Conservation (phyloP, 2,113 vertebrate species). For the Sylvilagus bachmani region DNA sequence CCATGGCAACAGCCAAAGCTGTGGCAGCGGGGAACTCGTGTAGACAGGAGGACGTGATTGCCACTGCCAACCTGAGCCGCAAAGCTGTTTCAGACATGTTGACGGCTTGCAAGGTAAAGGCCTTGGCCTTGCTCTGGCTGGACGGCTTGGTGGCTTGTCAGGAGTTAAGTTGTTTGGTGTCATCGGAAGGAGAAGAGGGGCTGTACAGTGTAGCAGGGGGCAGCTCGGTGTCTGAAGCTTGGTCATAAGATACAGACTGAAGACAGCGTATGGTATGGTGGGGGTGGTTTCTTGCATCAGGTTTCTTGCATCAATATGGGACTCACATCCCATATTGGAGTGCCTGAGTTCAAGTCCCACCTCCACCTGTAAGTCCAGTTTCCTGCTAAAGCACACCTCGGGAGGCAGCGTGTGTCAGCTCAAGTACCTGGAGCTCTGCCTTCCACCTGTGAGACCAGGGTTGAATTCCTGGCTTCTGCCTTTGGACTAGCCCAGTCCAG, state of each 20-base stretch:
- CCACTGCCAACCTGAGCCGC: conserved; percentile 98
- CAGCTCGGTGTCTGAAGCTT: not conserved
- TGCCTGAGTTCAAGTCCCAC: no score
- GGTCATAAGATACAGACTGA: fast-evolving
- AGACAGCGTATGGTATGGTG: no score
- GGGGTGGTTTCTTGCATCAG: no score
- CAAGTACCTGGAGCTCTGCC: no score
- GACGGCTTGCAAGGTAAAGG: conserved; percentile 93
- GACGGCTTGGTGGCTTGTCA: not conserved
- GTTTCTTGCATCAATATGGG: no score
- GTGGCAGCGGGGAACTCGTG: conserved; percentile 99
- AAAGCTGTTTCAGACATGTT: conserved; percentile 98
- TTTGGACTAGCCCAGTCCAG: no score
- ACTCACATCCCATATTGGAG: no score
- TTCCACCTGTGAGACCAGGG: no score
- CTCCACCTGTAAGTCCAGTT: no score
- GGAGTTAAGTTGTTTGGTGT: not conserved
- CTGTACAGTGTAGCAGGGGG: not conserved
- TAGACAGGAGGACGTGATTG: conserved; percentile 98
- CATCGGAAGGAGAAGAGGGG: not conserved
- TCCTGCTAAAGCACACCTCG: no score
- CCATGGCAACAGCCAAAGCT: conserved; percentile 97
- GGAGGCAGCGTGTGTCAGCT: no score
- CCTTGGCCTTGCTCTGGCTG: fast-evolving
- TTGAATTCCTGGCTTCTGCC: no score